A percentile compares a stretch with the other conserved stretches of the same genome.
These are phyloP conservation scores for Seira musarum DNA, from an alignment of 2,888 invertebrate species.

Conservation along the genomic window DNA sequence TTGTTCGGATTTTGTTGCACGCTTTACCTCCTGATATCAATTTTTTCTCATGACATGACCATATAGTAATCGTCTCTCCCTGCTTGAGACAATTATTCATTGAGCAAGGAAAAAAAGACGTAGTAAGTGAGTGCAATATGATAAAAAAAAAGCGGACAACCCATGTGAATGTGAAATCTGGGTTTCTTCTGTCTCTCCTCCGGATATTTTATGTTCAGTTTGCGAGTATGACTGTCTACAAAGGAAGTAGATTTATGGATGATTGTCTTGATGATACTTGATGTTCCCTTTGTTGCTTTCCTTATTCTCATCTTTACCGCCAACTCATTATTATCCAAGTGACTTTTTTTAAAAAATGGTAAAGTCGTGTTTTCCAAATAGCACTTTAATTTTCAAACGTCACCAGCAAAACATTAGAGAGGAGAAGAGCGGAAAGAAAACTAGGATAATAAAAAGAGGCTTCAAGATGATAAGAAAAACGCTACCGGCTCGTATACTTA, in stretches of 20 bases:
- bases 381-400: slow-evolving; percentile 28
- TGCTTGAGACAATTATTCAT: slow-evolving; percentile 37
- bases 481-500: not conserved
- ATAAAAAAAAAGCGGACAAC: not conserved
- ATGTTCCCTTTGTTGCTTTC: slow-evolving; percentile 23
- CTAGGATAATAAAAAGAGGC: slow-evolving; percentile 3
- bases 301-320: slow-evolving; percentile 26
- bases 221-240: slow-evolving; percentile 26
- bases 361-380: slow-evolving; percentile 32
- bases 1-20: slow-evolving; percentile 6
- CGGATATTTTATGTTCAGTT: slow-evolving; percentile 52
- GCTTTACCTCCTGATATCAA: slow-evolving; percentile 17
- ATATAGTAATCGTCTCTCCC: not conserved
- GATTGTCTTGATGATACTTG: slow-evolving; percentile 40
- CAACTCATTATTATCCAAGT: not conserved
- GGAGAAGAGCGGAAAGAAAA: not conserved
- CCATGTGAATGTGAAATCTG: slow-evolving; percentile 28
- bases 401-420: not conserved
- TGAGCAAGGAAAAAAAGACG: slow-evolving; percentile 22
- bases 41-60: slow-evolving; percentile 21
- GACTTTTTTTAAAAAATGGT: too few species aligned
- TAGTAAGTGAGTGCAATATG: not conserved
- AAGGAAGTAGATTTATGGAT: slow-evolving; percentile 57
- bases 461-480: slow-evolving; percentile 9
- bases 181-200: slow-evolving; percentile 49